Conservation (phyloP, 2,888 invertebrate species). For the Chalcis sispes region DNA sequence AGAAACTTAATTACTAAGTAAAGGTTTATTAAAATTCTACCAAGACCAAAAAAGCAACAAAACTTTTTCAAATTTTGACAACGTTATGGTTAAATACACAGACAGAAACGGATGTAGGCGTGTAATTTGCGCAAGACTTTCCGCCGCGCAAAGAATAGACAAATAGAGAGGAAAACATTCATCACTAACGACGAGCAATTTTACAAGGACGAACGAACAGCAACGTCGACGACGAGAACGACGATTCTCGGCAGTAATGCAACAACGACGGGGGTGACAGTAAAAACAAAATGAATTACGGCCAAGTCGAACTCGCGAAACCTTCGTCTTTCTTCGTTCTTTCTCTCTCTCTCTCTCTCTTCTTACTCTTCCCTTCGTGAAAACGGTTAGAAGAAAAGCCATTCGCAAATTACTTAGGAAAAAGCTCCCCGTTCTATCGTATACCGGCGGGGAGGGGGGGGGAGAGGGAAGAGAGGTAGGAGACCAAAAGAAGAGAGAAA, state of each 20-base stretch:
- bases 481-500: background rate
- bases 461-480: conserved; percentile 3
- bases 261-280: conserved; percentile 1
- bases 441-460: too few species aligned
- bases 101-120: too few species aligned
- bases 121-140: too few species aligned
- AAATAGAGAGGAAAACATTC: conserved; percentile 47
- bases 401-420: conserved; percentile 55
- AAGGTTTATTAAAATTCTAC: too few species aligned
- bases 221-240: too few species aligned
- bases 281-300: conserved; percentile 54
- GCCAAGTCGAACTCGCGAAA: conserved; percentile 46
- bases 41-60: too few species aligned
- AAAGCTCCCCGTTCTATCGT: conserved; percentile 33
- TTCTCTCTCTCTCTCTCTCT: too few species aligned
- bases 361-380: background rate
- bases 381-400: conserved; percentile 50
- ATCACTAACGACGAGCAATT: conserved; percentile 54
- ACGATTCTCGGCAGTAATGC: too few species aligned
- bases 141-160: background rate
- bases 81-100: background rate
- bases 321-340: too few species aligned
- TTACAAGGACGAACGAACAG: conserved; percentile 29
- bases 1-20: too few species aligned
- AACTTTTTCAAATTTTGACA: background rate